Conservation (phyloP, 2,113 vertebrate species). For the Neotoma lepida region DNA sequence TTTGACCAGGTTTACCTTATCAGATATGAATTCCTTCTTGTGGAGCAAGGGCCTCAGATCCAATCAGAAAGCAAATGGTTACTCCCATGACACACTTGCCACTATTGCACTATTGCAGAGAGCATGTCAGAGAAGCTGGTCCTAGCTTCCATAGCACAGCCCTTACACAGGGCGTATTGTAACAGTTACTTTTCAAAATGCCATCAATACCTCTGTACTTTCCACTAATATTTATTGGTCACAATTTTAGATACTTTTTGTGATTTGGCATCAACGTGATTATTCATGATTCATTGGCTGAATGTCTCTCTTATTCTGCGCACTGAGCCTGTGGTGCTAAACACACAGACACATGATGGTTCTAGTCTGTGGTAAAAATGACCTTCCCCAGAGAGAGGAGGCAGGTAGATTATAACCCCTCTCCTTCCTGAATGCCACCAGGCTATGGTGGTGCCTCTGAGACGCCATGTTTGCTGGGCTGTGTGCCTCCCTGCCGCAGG, state of each 20-base stretch:
- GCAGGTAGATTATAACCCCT: neutral
- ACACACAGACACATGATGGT: neutral
- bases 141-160: neutral
- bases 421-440: neutral
- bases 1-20: neutral
- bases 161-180: neutral
- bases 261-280: neutral
- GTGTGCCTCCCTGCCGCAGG: neutral
- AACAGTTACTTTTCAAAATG: neutral
- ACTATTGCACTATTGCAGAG: neutral
- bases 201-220: neutral
- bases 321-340: neutral
- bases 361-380: neutral
- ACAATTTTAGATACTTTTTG: slow-evolving; percentile 9
- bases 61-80: neutral
- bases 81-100: neutral
- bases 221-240: neutral
- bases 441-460: neutral
- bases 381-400: neutral
- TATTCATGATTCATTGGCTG: neutral
- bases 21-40: neutral
- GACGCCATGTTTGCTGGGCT: neutral
- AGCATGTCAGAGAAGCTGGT: neutral
- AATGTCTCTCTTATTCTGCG: neutral
- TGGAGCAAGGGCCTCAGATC: neutral